Conservation (phyloP, 2,113 vertebrate species). For the Perca schrenkii region DNA sequence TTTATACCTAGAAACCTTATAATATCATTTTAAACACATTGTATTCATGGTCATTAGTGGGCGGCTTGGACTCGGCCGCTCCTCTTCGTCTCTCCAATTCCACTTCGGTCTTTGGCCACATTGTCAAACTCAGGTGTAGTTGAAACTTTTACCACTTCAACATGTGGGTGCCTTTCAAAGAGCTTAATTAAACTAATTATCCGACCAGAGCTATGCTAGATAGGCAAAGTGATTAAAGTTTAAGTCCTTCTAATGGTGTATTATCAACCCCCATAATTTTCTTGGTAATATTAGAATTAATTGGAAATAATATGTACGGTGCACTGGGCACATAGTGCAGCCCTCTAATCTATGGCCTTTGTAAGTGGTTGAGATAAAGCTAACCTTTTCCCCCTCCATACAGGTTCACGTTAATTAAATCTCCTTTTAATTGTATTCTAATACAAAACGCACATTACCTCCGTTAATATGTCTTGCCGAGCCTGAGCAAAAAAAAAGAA, state of each 20-base stretch:
- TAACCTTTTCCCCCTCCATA: slow-evolving; percentile 85
- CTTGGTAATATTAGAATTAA: slow-evolving; percentile 93
- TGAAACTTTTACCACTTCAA: slow-evolving; percentile 58
- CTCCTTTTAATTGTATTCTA: slow-evolving; percentile 95
- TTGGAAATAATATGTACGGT: slow-evolving; percentile 96
- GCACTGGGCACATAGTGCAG: slow-evolving; percentile 92
- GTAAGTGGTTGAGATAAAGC: slow-evolving; percentile 91
- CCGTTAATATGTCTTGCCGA: slow-evolving; percentile 89
- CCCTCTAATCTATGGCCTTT: slow-evolving; percentile 91
- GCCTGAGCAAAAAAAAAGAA: slow-evolving; percentile 75
- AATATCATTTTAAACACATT: not conserved
- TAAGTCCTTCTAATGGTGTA: slow-evolving; percentile 79
- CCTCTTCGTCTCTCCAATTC: slow-evolving; percentile 7
- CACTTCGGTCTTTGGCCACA: slow-evolving; percentile 37
- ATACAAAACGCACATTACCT: slow-evolving; percentile 91
- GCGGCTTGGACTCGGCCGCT: no score
- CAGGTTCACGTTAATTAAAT: slow-evolving; percentile 99
- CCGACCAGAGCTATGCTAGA: slow-evolving; percentile 78
- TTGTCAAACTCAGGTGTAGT: slow-evolving; percentile 68
- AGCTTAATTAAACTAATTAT: slow-evolving; percentile 87
- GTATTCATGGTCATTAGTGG: not conserved
- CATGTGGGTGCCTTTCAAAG: slow-evolving; percentile 70
- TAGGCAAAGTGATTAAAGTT: slow-evolving; percentile 80
- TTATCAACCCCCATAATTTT: slow-evolving; percentile 93
- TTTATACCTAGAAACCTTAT: not conserved